Evolutionary conservation across 2,113 vertebrate species (phyloP).

Genomic region (Rhombomys opimus): DNA sequence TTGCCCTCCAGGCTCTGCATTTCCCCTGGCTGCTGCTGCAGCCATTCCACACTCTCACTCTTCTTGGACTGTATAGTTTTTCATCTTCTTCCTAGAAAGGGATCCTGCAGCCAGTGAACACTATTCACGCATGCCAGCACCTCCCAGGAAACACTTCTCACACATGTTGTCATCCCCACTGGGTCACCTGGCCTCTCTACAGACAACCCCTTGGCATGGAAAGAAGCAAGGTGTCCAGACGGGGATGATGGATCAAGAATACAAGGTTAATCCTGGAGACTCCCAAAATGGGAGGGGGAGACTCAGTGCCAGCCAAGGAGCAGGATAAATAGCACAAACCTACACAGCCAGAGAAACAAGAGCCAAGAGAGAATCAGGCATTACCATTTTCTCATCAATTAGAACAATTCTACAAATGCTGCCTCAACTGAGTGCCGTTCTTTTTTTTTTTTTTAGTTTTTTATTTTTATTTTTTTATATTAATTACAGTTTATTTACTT

Average conservation of each 20-base stretch:
- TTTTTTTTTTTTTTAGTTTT: not conserved
- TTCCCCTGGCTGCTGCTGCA: not conserved
- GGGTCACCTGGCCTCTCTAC: too few relatives aligned
- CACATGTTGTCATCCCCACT: too few relatives aligned
- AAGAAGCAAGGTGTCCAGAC: not conserved
- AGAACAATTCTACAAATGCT: not conserved
- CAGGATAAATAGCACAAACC: rapidly evolving
- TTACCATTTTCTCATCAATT: not conserved
- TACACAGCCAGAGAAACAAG: too few relatives aligned
- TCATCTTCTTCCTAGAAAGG: not conserved
- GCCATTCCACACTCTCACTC: not conserved
- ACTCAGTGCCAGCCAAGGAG: too few relatives aligned
- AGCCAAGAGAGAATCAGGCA: not conserved
- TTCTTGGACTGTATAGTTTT: not conserved
- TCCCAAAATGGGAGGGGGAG: rapidly evolving
- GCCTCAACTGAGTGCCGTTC: not conserved
- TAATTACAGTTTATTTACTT: too few relatives aligned
- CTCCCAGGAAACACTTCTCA: too few relatives aligned
- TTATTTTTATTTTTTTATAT: too few relatives aligned
- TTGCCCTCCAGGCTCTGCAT: not conserved
- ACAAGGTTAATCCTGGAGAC: not conserved
- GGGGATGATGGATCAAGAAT: not conserved
- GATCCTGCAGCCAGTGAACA: not conserved
- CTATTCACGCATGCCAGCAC: not conserved
- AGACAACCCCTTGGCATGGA: not conserved